These are phyloP conservation scores for Nesidiocoris tenuis DNA, from an alignment of 2,888 invertebrate species.

Conservation along the genomic window DNA sequence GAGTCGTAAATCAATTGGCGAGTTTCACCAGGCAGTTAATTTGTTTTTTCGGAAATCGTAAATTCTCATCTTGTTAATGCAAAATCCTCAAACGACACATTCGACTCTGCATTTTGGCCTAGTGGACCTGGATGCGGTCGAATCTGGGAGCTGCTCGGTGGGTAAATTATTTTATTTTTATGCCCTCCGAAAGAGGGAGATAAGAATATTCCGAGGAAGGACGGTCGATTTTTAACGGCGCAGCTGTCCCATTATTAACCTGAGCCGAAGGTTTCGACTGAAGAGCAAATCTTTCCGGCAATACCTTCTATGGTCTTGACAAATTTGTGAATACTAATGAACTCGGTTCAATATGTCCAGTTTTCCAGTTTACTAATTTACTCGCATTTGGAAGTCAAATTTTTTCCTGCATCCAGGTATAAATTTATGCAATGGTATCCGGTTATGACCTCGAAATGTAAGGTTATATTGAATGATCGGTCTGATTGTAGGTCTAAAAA, in stretches of 20 bases:
- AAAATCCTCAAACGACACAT: not conserved
- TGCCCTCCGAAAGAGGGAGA: not conserved
- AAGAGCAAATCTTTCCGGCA: not conserved
- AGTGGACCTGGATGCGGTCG: not conserved
- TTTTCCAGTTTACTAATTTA: too few species aligned
- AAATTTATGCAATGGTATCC: too few species aligned
- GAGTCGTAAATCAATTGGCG: too few species aligned
- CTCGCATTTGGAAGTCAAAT: too few species aligned
- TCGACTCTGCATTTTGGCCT: too few species aligned
- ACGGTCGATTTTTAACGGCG: not conserved
- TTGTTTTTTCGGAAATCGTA: not conserved
- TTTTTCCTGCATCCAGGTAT: too few species aligned
- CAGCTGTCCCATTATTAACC: not conserved
- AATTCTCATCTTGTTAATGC: too few species aligned
- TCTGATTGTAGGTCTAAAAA: too few species aligned
- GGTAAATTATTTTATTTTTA: too few species aligned
- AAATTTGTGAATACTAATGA: not conserved
- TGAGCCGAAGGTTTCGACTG: not conserved
- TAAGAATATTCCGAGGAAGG: not conserved
- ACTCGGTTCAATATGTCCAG: not conserved
- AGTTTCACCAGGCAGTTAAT: not conserved
- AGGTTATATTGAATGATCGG: too few species aligned
- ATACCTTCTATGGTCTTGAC: not conserved
- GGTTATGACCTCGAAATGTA: too few species aligned
- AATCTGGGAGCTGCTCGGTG: not conserved